These are phyloP conservation scores for Sorex maritimensis DNA, from an alignment of 2,797 vertebrate species.

Conservation along the genomic window DNA sequence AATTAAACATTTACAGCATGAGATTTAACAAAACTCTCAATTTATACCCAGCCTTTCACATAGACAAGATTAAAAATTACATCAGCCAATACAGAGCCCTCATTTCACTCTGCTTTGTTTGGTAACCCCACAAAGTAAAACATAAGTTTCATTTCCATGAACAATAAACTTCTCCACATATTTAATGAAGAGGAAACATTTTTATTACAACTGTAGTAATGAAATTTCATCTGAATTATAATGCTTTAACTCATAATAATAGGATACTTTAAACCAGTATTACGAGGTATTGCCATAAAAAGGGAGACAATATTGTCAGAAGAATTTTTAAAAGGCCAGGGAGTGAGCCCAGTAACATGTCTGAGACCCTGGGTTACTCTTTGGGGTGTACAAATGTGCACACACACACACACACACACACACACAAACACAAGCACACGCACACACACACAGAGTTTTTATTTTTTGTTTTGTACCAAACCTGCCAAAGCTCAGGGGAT, in stretches of 20 bases:
- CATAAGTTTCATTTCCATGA: slow-evolving; percentile 74
- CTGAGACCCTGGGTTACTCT: too few species aligned
- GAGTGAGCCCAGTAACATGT: too few species aligned
- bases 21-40: slow-evolving; percentile 50
- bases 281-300: slow-evolving; percentile 57
- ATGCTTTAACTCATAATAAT: slow-evolving; percentile 69
- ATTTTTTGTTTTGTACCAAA: too few species aligned
- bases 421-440: too few species aligned
- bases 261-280: slow-evolving; percentile 58
- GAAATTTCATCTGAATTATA: slow-evolving; percentile 79
- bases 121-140: slow-evolving; percentile 54
- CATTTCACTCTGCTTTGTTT: slow-evolving; percentile 58
- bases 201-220: slow-evolving; percentile 77
- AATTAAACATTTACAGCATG: slow-evolving; percentile 26
- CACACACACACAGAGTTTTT: too few species aligned
- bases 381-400: too few species aligned
- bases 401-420: too few species aligned
- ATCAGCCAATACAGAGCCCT: background rate
- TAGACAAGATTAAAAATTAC: slow-evolving; percentile 27
- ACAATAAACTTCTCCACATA: slow-evolving; percentile 77
- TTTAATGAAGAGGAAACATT: slow-evolving; percentile 80
- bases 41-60: slow-evolving; percentile 7
- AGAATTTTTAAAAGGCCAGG: background rate
- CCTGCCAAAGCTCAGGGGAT: too few species aligned
- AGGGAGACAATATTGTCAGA: slow-evolving; percentile 59